phyloP scores from a whole-genome alignment of 2,888 invertebrate species.

The Aromia moschata region DNA sequence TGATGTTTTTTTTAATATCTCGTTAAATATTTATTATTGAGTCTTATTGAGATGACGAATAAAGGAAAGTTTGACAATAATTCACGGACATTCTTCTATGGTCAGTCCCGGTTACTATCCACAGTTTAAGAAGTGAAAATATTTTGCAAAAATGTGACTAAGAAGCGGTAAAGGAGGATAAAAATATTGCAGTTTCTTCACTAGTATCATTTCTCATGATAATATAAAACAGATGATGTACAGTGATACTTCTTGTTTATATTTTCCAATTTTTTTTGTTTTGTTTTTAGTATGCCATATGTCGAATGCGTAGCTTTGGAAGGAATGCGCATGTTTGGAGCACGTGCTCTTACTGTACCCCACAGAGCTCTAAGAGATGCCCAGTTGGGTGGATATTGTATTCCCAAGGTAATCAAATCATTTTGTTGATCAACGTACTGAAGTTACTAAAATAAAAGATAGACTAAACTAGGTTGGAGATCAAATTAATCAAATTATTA shows the following conservation, averaged over 20 bases:
- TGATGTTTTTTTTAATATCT: no score
- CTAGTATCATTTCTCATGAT: background rate
- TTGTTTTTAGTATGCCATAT: slow-evolving; percentile 76
- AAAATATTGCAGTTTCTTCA: background rate
- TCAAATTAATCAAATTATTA: no score
- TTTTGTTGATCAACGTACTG: no score
- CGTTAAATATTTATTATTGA: no score
- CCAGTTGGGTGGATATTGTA: slow-evolving; percentile 73
- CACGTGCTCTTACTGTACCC: slow-evolving; percentile 80
- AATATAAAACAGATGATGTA: slow-evolving; percentile 1
- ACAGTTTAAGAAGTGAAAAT: background rate
- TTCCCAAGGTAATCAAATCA: slow-evolving; percentile 85
- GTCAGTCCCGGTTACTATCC: background rate
- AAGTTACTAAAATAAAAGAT: no score
- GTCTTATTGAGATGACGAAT: no score
- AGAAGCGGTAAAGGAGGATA: background rate
- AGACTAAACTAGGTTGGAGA: no score
- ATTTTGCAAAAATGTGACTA: background rate
- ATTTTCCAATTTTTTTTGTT: slow-evolving; percentile 14
- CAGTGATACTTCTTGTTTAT: no score
- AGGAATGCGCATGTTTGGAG: slow-evolving; percentile 82
- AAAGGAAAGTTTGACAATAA: no score
- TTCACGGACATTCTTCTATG: no score
- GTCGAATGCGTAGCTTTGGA: slow-evolving; percentile 82
- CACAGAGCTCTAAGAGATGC: slow-evolving; percentile 81